Conservation (phyloP, 2,113 vertebrate species). For the Psammodynastes pulverulentus region DNA sequence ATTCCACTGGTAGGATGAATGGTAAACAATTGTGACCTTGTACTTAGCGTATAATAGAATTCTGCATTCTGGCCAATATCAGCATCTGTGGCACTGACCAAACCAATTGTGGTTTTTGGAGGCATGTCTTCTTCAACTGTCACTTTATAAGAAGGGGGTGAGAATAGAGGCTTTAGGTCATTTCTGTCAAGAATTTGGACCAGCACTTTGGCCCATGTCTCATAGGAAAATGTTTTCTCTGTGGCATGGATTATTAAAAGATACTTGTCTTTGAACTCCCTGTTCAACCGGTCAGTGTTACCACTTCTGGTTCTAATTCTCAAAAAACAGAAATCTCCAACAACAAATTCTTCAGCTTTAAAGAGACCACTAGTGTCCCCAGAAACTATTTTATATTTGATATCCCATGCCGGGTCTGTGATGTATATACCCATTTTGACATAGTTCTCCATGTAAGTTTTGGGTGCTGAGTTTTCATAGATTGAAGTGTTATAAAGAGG, state of each 20-base stretch:
- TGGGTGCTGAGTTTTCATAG: conserved; percentile 90
- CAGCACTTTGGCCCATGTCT: conserved; percentile 81
- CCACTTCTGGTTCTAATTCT: conserved; percentile 86
- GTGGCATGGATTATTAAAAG: conserved; percentile 83
- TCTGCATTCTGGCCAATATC: conserved; percentile 87
- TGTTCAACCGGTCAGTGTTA: conserved; percentile 84
- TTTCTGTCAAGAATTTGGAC: conserved; percentile 90
- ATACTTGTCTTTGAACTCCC: conserved; percentile 88
- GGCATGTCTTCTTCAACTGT: conserved; percentile 80
- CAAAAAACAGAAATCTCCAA: conserved; percentile 92
- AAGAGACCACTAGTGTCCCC: conserved; percentile 83
- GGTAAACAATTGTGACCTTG: conserved; percentile 75
- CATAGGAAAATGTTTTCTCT: conserved; percentile 73
- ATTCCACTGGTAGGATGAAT: conserved; percentile 87
- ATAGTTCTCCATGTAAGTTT: conserved; percentile 81
- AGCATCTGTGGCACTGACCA: conserved; percentile 88
- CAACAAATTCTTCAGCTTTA: conserved; percentile 78
- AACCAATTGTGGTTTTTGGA: conserved; percentile 77
- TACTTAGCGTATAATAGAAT: conserved; percentile 87
- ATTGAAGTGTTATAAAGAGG: conserved; percentile 89
- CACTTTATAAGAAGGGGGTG: conserved; percentile 87
- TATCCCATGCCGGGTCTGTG: conserved; percentile 72
- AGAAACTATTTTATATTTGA: conserved; percentile 80
- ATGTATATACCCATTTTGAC: conserved; percentile 88
- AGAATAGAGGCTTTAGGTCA: conserved; percentile 94